Percentiles rank a stretch among this genome's conserved stretches.
Evolutionary conservation across 53 echinoderm and acorn worm genomes (phyloP).

Genomic region (Apostichopus leukothele): DNA sequence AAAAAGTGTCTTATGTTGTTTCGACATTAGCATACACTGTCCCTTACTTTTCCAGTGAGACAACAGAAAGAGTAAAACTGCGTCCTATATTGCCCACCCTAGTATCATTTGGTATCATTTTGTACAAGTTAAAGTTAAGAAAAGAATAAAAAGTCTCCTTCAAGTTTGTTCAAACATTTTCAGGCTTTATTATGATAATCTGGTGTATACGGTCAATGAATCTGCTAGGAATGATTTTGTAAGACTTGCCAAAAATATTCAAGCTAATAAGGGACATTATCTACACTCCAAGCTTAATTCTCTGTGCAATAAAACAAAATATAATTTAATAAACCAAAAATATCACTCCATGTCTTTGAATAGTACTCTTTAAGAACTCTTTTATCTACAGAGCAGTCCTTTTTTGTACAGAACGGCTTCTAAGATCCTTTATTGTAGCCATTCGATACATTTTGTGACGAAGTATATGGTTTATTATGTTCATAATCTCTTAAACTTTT

Average conservation of each 20-base stretch:
- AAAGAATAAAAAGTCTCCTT: neutral
- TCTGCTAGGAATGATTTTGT: slow-evolving; percentile 4
- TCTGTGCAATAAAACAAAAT: neutral
- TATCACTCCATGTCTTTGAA: slow-evolving; percentile 7
- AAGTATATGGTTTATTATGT: neutral
- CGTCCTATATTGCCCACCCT: neutral
- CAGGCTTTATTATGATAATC: slow-evolving; percentile 21
- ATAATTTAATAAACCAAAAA: neutral
- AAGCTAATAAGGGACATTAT: neutral
- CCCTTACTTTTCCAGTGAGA: neutral
- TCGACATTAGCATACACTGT: slow-evolving; percentile 22
- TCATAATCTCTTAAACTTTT: slow-evolving; percentile 5
- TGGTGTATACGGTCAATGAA: neutral
- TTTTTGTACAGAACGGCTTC: neutral
- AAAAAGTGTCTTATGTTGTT: slow-evolving; percentile 18
- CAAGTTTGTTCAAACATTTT: neutral
- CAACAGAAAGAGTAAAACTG: slow-evolving; percentile 4
- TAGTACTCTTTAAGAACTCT: neutral
- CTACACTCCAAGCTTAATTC: neutral
- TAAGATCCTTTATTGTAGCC: neutral
- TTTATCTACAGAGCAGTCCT: neutral
- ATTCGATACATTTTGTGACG: neutral
- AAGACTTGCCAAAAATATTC: slow-evolving; percentile 20
- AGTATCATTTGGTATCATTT: neutral
- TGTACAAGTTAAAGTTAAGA: neutral